Conservation (phyloP, 2,888 invertebrate species). For the Odiellus spinosus region DNA sequence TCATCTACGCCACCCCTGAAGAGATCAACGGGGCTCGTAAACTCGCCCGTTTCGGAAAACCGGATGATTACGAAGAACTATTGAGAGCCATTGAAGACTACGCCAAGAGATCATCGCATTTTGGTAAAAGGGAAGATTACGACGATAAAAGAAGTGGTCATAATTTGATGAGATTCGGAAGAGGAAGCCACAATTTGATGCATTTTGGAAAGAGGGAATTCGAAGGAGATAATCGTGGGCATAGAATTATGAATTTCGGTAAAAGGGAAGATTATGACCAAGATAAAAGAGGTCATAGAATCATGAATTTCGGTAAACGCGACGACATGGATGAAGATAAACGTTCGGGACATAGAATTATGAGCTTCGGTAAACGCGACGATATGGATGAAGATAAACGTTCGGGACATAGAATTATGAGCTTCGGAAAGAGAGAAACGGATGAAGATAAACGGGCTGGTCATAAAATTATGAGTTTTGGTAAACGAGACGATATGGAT, state of each 20-base stretch:
- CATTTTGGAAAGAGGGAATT: too few relatives aligned
- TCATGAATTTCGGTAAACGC: not conserved
- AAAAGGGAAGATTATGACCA: not conserved
- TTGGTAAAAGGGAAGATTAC: too few relatives aligned
- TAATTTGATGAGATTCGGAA: too few relatives aligned
- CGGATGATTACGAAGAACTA: not conserved
- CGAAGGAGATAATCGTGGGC: not conserved
- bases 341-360: not conserved
- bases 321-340: not conserved
- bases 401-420: not conserved
- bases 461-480: not conserved
- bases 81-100: too few relatives aligned
- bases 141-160: too few relatives aligned
- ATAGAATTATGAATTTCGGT: not conserved
- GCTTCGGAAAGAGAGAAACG: not conserved
- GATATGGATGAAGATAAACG: not conserved
- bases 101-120: too few relatives aligned
- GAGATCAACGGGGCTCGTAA: slow-evolving; percentile 1
- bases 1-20: too few relatives aligned
- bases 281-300: not conserved
- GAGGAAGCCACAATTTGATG: too few relatives aligned
- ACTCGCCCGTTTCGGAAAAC: slow-evolving; percentile 12
- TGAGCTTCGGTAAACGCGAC: not conserved
- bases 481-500: not conserved
- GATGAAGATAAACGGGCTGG: not conserved